phyloP scores from a whole-genome alignment of 1,140 invertebrate species.

The Ceratosolen fusciceps region DNA sequence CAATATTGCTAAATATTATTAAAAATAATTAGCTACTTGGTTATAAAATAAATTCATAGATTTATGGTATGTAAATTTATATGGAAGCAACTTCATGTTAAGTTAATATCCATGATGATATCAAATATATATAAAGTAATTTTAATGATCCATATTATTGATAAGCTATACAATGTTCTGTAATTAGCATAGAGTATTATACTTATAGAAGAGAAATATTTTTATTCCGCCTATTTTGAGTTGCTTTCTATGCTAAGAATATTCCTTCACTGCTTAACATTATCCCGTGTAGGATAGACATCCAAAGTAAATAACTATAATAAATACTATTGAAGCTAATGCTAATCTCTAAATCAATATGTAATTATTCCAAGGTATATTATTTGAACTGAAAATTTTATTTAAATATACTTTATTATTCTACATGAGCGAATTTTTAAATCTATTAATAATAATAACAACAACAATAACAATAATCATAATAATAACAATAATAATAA shows the following conservation, averaged over 20 bases:
- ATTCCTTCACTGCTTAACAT: background rate
- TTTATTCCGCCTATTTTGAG: background rate
- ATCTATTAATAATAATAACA: constrained; percentile 38
- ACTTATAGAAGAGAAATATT: background rate
- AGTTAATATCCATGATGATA: too few relatives aligned
- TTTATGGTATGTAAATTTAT: too few relatives aligned
- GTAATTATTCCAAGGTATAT: background rate
- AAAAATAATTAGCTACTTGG: too few relatives aligned
- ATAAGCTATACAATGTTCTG: background rate
- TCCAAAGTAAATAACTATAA: background rate
- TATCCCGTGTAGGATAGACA: background rate
- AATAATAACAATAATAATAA: too few relatives aligned
- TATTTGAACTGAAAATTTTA: background rate
- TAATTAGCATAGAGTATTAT: background rate
- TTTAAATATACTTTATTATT: constrained; percentile 13
- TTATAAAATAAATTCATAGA: too few relatives aligned
- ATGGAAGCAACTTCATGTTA: too few relatives aligned
- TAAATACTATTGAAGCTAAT: background rate
- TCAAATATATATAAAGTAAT: too few relatives aligned
- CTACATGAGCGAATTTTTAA: constrained; percentile 3
- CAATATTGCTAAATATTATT: too few relatives aligned
- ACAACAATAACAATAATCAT: too few relatives aligned
- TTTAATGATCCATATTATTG: too few relatives aligned
- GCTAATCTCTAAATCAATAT: constrained; percentile 10
- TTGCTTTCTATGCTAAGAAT: constrained; percentile 30